phyloP scores from a whole-genome alignment of 2,888 invertebrate genomes.

The Aspidiotus destructor region DNA sequence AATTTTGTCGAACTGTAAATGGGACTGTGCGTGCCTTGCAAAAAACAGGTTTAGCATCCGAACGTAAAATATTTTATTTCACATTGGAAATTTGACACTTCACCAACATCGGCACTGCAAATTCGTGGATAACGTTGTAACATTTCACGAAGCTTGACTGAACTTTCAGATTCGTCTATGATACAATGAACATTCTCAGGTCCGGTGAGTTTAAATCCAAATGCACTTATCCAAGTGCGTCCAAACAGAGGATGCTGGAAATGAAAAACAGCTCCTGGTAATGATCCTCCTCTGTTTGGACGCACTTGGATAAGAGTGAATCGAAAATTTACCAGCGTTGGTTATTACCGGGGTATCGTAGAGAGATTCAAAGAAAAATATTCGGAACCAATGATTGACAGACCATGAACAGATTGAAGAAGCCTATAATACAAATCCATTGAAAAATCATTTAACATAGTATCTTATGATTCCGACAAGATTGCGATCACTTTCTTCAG shows the following conservation, averaged over 20 bases:
- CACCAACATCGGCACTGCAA: background rate
- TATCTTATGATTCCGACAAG: no score
- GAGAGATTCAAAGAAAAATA: no score
- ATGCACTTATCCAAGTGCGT: background rate
- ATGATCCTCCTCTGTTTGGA: no score
- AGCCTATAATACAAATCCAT: no score
- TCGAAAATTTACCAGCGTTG: no score
- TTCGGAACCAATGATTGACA: no score
- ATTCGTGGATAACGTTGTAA: background rate
- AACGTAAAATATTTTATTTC: background rate
- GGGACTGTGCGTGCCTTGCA: slow-evolving; percentile 10
- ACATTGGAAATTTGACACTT: background rate
- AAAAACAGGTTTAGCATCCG: slow-evolving; percentile 13
- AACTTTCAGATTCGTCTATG: background rate
- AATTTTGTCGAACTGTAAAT: background rate
- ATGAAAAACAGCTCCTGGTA: no score
- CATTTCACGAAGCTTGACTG: background rate
- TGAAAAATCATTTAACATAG: no score
- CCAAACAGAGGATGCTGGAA: background rate
- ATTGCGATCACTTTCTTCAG: no score
- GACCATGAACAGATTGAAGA: no score
- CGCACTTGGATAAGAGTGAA: no score
- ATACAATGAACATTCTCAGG: background rate
- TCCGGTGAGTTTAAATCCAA: background rate
- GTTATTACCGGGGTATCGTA: no score